Evolutionary conservation across 2,888 invertebrate genomes (phyloP), one percentile per base, ranked within the genome.

Genomic region (Lymantria dispar): DNA sequence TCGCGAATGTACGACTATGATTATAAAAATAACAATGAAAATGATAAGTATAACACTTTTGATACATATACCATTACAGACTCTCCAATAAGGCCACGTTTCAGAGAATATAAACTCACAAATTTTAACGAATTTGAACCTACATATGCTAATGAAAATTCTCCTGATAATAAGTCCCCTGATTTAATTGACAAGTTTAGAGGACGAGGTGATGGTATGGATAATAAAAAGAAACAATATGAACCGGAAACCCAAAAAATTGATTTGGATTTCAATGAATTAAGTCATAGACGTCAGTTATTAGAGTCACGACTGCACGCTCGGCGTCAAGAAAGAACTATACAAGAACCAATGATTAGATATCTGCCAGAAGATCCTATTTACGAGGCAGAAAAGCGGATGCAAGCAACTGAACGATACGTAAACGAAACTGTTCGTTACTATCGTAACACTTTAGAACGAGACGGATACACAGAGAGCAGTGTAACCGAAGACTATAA

Each of bases 271-370:
- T 91, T 92, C 38, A 92, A 92, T 64, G 94, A 95, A 70, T 76
- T 96, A 51, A 95, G 96, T 70, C 94, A 95, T 31, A 88, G 96
- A 46, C 91, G 96, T 12, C 95, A 96, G 56, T 92, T 95, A 38
- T 85, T 96, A 12, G 96, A 96, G 77, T 96, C 96, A 0, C 92
- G 96, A 54, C 93, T 96, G 44, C 93, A 95, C 52, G 94, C 94
- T 31, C 91, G 95, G 43, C 87, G 87, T 60, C 74, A 80, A 52
- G 87, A 85, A 50, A 81, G 73, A 60, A 66, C 75, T 56, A 67
- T 80, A n/a, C 86, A 80, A 48, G 87, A 87, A 58, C 83, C 90
- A 0, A 73, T 92, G 65, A 64, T 92, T 57, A 70, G 91, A 74
- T 85, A 87, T 72, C 64, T 90, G 52, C 85, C 94, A 76, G 86